Evolutionary conservation across 2,888 invertebrate species (phyloP).

Genomic region (Harpalus rubripes): DNA sequence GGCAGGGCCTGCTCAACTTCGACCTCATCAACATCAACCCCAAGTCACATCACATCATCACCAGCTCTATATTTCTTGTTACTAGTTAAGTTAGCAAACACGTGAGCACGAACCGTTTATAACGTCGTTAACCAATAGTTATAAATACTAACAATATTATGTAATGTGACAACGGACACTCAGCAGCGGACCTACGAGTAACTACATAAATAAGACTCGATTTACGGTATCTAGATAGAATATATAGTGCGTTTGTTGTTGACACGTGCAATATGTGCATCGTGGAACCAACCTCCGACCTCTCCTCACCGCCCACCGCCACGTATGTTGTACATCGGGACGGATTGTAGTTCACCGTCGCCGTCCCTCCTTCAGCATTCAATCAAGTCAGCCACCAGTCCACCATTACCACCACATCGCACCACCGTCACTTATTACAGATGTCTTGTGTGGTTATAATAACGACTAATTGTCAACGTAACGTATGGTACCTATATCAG

Average conservation of each 20-base stretch:
- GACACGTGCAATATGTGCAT: conserved; percentile 55
- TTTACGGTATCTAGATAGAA: conserved; percentile 58
- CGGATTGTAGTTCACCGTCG: conserved; percentile 34
- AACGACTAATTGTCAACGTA: conserved; percentile 42
- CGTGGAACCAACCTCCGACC: conserved; percentile 44
- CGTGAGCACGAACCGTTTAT: conserved; percentile 60
- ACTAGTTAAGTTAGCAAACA: conserved; percentile 61
- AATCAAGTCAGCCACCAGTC: conserved; percentile 9
- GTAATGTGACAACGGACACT: conserved; percentile 60
- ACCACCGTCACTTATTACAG: conserved; percentile 57
- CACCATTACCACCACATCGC: conserved; percentile 31
- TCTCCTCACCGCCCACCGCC: conserved; percentile 36
- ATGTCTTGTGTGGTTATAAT: conserved; percentile 64
- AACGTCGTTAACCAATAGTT: conserved; percentile 40
- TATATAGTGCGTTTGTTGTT: conserved; percentile 64
- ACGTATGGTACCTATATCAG: conserved; percentile 60
- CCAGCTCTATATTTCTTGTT: conserved; percentile 59
- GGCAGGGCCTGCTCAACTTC: conserved; percentile 3
- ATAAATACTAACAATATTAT: conserved; percentile 20
- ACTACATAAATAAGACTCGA: conserved; percentile 38
- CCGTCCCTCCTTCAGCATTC: conserved; percentile 1
- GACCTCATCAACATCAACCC: conserved; percentile 33
- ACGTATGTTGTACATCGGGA: conserved; percentile 43
- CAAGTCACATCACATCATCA: conserved; percentile 17
- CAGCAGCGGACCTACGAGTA: conserved; percentile 16